Percentiles rank a stretch among this genome's conserved stretches.
phyloP scores from a whole-genome alignment of 92 coral and sea anemone genomes.

The Parazoanthus swiftii region DNA sequence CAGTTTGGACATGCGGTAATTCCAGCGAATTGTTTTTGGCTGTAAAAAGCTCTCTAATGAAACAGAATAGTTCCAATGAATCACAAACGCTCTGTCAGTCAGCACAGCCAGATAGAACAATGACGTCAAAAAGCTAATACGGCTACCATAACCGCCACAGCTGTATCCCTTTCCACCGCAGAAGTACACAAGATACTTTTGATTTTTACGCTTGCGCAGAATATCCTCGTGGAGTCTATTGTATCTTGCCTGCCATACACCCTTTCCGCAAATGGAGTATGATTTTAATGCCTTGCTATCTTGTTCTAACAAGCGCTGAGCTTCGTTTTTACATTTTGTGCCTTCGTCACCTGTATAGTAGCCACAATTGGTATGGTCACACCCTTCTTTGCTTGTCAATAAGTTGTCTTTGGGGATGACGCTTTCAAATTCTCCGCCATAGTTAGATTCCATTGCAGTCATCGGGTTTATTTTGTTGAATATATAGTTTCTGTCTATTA shows the following conservation, averaged over 20 bases:
- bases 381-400: neutral
- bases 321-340: neutral
- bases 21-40: conserved; percentile 63
- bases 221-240: conserved; percentile 52
- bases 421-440: neutral
- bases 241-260: conserved; percentile 61
- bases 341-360: neutral
- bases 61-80: conserved; percentile 57
- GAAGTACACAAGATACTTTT: conserved; percentile 55
- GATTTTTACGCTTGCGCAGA: conserved; percentile 38
- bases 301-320: neutral
- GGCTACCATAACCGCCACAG: conserved; percentile 77
- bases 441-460: neutral
- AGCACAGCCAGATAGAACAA: conserved; percentile 61
- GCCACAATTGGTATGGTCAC: neutral
- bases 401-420: neutral
- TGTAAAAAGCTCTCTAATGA: conserved; percentile 48
- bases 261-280: conserved; percentile 8
- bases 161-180: conserved; percentile 61
- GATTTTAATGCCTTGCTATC: neutral
- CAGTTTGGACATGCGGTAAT: conserved; percentile 45
- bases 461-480: too few relatives aligned
- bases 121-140: conserved; percentile 54
- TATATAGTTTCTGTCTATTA: neutral
- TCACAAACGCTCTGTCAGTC: conserved; percentile 69